Conservation (phyloP, 2,888 invertebrate genomes). For the Thymelicus acteon region DNA sequence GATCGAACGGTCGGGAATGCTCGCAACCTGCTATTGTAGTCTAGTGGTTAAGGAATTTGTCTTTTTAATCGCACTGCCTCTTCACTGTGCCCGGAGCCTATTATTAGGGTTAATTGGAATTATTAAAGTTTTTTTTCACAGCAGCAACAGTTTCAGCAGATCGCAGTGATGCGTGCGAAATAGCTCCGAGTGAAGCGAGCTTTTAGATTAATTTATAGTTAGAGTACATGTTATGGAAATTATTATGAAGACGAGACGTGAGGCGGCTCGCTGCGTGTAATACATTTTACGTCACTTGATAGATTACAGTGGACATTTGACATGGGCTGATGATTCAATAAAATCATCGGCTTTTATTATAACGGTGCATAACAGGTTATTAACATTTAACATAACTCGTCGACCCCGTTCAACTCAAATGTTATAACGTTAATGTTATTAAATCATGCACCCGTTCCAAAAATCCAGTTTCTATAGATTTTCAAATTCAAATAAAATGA, state of each 20-base stretch:
- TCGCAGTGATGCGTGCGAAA: conserved; percentile 69
- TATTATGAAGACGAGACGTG: conserved; percentile 60
- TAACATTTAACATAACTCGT: conserved; percentile 19
- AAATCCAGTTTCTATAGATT: conserved; percentile 7
- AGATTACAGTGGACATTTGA: conserved; percentile 34
- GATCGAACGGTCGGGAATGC: conserved; percentile 69
- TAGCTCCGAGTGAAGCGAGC: conserved; percentile 67
- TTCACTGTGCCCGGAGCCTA: conserved; percentile 70
- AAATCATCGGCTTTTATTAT: conserved; percentile 13
- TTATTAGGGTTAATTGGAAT: conserved; percentile 85
- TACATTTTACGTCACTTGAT: conserved; percentile 19
- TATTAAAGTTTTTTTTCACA: conserved; percentile 78
- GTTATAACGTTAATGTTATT: conserved; percentile 11
- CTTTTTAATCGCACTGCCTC: conserved; percentile 81
- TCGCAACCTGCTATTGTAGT: conserved; percentile 80
- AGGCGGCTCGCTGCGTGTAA: conserved; percentile 12
- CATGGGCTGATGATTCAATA: conserved; percentile 41
- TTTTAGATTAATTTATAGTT: conserved; percentile 76
- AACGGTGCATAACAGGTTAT: conserved; percentile 25
- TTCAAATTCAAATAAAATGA: conserved; percentile 4
- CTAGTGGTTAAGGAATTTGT: conserved; percentile 81
- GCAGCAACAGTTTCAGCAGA: conserved; percentile 75
- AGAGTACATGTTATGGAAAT: conserved; percentile 69
- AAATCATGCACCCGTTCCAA: conserved; percentile 1
- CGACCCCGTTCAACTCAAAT: conserved; percentile 5